Evolutionary conservation across 2,797 vertebrate genomes (phyloP), one percentile per base, ranked within the genome.

Genomic region (Pipistrellus kuhlii): DNA sequence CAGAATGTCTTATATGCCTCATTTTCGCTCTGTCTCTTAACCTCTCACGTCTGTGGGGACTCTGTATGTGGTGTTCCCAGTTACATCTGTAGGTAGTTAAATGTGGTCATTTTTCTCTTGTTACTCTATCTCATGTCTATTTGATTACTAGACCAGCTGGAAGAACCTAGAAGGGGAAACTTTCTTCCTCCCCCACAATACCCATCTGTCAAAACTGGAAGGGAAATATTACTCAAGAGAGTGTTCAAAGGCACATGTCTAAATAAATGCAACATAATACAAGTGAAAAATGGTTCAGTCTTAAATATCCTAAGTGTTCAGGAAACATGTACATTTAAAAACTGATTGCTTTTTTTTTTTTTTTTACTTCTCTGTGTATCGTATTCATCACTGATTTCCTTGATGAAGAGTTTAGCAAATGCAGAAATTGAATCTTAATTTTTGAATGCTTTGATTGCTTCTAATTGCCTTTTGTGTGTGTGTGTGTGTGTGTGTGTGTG

Each of bases 331-430:
- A 57, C 76, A 75, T 78, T 97, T 95, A 83, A 75, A 88, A 93
- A 84, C 30, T 27, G 55, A 87, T 93, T 87, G 81, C 80, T 11
- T 44, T 44, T 44, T 9, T 44, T 44, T 90, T 90, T 92, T 90
- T 94, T 68, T 93, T 90, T 2, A 89, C 86, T 96, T 94, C 72
- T 96, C 68, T 94, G 66, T 94, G 32, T 87, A 91, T 85, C 55
- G 23, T 90, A 90, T 57, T 93, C 69, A 69, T 30, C 66, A 90
- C 93, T 92, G 84, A 92, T 94, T 96, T 95, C 80, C 93, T 94
- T 97, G 93, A 91, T 90, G 92, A 96, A 94, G 72, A 85, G 55
- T 91, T 97, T 93, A 96, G 85, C 87, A 94, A 94, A 95, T 90
- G 89, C 38, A 94, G 77, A 95, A 95, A 96, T 83, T 93, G 32